These are phyloP conservation scores for Sipha maydis DNA, from an alignment of 2,888 invertebrate species.

Conservation along the genomic window DNA sequence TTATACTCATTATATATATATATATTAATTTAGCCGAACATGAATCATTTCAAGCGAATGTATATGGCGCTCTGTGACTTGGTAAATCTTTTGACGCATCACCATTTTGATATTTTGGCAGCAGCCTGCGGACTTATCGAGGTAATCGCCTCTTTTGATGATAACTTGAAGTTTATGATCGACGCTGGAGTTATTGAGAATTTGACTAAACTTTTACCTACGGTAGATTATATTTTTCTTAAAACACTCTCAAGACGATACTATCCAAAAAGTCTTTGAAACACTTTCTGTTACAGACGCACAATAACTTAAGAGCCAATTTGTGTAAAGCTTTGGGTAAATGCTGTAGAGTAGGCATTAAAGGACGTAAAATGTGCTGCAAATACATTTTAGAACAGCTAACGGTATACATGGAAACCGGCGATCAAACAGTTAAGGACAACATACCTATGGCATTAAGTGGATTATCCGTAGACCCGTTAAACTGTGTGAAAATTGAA, in stretches of 20 bases:
- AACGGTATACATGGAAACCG: neutral
- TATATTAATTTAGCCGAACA: neutral
- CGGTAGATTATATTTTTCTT: neutral
- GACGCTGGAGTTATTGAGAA: neutral
- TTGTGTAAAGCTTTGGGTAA: constrained; percentile 46
- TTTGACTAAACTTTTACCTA: neutral
- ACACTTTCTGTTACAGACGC: constrained; percentile 9
- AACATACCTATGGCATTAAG: constrained; percentile 22
- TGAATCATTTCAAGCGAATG: constrained; percentile 32
- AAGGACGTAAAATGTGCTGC: neutral
- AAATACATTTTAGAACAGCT: neutral
- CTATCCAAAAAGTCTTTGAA: neutral
- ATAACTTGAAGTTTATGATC: constrained; percentile 9
- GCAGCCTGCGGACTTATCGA: constrained; percentile 27
- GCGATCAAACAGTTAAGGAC: constrained; percentile 15
- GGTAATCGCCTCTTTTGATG: neutral
- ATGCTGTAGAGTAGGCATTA: constrained; percentile 4
- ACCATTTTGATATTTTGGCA: constrained; percentile 23
- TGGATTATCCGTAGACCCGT: constrained; percentile 31
- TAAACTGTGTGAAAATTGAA: constrained; percentile 36
- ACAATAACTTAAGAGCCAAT: constrained; percentile 26
- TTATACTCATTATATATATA: neutral
- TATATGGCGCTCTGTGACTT: constrained; percentile 2
- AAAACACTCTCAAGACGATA: neutral
- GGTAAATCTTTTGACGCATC: constrained; percentile 20